Percentiles rank a stretch among this genome's conserved stretches.
Evolutionary conservation across 2,797 vertebrate species (phyloP).

Genomic region (Megalops cyprinoides): DNA sequence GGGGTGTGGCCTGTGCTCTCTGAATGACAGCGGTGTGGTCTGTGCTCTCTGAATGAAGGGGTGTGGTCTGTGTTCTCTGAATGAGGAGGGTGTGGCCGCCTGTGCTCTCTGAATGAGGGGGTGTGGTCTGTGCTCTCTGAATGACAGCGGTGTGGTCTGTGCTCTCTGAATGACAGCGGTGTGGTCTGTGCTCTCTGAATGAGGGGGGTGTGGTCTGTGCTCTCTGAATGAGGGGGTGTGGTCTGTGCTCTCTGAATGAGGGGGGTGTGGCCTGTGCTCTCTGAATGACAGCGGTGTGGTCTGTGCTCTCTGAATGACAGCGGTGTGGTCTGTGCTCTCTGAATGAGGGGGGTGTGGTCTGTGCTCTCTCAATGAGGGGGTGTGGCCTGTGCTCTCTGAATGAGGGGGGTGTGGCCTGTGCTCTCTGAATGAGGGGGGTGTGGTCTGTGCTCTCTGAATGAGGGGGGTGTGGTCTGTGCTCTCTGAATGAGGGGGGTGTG

Average conservation of each 20-base stretch:
- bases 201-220: too few relatives aligned
- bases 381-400: not conserved
- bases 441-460: not conserved
- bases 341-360: not conserved
- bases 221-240: not conserved
- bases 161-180: not conserved
- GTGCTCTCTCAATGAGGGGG: not conserved
- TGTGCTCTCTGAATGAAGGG: not conserved
- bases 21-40: not conserved
- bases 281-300: not conserved
- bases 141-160: not conserved
- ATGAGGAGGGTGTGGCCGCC: not conserved
- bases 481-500: too few relatives aligned
- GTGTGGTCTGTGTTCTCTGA: constrained; percentile 12
- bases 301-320: not conserved
- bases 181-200: not conserved
- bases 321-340: not conserved
- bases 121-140: not conserved
- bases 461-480: too few relatives aligned
- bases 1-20: not conserved
- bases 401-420: not conserved
- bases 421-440: constrained; percentile 51
- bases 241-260: not conserved
- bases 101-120: not conserved
- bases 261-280: not conserved